Percentiles rank a stretch among this genome's conserved stretches.
These are phyloP conservation scores for Xestia rhomboidea DNA, from an alignment of 2,888 invertebrate genomes.

Conservation along the genomic window DNA sequence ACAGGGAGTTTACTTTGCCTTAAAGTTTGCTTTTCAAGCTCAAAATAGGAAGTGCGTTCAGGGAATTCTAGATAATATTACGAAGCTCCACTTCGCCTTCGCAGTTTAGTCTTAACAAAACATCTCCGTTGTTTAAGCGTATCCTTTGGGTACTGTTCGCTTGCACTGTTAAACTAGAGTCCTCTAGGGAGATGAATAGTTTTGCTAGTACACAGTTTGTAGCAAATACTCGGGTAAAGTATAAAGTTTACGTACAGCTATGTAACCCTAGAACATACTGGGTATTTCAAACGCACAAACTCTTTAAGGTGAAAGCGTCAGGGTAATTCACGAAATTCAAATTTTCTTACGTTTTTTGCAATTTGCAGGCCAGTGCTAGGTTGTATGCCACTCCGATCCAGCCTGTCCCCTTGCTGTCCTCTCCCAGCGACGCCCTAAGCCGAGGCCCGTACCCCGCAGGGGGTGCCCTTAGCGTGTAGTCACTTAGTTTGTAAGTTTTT, in stretches of 20 bases:
- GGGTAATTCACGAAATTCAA: too few relatives aligned
- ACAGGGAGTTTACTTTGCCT: not conserved
- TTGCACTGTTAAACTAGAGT: constrained; percentile 12
- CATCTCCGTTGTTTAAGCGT: not conserved
- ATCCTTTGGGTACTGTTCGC: constrained; percentile 28
- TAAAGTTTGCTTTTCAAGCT: not conserved
- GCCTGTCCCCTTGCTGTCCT: too few relatives aligned
- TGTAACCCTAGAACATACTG: not conserved
- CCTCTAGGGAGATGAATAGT: constrained; percentile 7
- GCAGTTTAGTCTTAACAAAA: constrained; percentile 4
- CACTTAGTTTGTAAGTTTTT: too few relatives aligned
- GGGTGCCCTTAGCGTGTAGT: too few relatives aligned
- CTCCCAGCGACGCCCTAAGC: too few relatives aligned
- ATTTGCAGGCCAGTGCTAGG: too few relatives aligned
- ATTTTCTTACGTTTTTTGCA: too few relatives aligned
- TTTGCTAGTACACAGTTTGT: not conserved
- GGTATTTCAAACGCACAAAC: not conserved
- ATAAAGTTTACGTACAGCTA: not conserved
- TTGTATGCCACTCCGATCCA: too few relatives aligned
- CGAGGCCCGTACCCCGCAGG: too few relatives aligned
- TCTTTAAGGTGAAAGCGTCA: too few relatives aligned
- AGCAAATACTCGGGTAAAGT: not conserved
- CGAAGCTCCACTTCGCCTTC: constrained; percentile 1
- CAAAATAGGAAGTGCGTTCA: constrained; percentile 1
- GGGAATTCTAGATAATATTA: constrained; percentile 27